A percentile compares a stretch with the other conserved stretches of the same genome.
Evolutionary conservation across 2,113 vertebrate genomes (phyloP).

Genomic region (Pseudopodoces humilis): DNA sequence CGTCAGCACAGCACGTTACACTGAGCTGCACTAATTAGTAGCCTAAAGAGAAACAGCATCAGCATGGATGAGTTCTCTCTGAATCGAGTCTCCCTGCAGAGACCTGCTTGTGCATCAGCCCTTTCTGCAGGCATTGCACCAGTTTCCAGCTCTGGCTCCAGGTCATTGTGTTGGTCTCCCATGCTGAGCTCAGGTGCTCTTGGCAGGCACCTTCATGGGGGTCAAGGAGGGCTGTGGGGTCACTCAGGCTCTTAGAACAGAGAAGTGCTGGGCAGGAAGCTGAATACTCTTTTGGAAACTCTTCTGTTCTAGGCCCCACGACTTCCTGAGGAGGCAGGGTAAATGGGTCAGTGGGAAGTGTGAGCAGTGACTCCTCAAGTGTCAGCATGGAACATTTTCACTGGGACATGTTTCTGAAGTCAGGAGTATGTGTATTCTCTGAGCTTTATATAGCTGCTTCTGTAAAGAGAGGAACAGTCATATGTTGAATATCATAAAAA

Average conservation of each 20-base stretch:
- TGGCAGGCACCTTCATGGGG: neutral
- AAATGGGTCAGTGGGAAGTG: neutral
- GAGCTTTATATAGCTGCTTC: neutral
- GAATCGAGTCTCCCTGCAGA: neutral
- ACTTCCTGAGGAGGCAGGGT: neutral
- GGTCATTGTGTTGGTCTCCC: neutral
- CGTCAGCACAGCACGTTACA: fast-evolving
- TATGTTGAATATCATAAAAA: neutral
- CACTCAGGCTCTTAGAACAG: fast-evolving
- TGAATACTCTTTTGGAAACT: neutral
- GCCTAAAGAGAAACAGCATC: neutral
- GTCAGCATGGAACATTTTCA: neutral
- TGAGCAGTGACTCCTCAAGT: neutral
- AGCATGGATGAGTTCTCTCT: neutral
- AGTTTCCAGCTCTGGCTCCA: neutral
- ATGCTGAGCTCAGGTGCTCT: neutral
- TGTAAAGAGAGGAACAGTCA: neutral
- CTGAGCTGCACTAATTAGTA: slow-evolving; percentile 3
- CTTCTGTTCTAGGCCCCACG: neutral
- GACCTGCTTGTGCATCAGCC: neutral
- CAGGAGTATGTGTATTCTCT: neutral
- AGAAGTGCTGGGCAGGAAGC: neutral
- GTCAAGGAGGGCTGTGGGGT: neutral
- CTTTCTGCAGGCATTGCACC: neutral
- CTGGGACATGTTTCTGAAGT: neutral